Evolutionary conservation across 2,113 vertebrate species (phyloP).

Genomic region (Sardina pilchardus): DNA sequence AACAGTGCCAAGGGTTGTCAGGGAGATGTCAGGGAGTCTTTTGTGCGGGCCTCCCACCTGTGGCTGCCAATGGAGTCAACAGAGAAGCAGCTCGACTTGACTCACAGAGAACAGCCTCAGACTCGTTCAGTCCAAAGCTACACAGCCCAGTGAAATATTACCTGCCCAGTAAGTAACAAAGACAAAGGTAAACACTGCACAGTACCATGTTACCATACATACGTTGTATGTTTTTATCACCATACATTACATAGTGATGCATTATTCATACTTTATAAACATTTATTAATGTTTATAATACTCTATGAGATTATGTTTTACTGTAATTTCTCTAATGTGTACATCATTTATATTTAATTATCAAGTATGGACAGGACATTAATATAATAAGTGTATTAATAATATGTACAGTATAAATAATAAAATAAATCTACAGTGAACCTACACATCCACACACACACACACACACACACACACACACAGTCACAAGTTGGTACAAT

Average conservation of each 20-base stretch:
- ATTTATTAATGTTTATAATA: no score
- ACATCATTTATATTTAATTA: no score
- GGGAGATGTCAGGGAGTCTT: constrained; percentile 34
- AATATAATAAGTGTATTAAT: no score
- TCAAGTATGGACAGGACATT: no score
- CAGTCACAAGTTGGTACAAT: background rate
- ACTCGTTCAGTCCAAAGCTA: background rate
- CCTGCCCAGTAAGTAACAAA: background rate
- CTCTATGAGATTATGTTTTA: background rate
- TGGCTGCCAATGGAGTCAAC: constrained; percentile 15
- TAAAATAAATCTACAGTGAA: background rate
- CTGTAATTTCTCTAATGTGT: no score
- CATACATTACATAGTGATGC: background rate
- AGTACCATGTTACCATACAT: background rate
- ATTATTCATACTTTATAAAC: background rate
- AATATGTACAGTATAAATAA: background rate
- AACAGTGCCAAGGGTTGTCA: constrained; percentile 42
- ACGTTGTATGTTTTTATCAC: background rate
- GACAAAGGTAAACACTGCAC: background rate
- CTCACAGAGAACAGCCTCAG: background rate
- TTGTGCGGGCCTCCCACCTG: constrained; percentile 33
- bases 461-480: background rate
- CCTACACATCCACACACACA: background rate
- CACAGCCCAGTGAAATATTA: background rate
- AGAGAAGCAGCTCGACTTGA: background rate